Conservation (phyloP, 2,113 vertebrate genomes). For the Microcebus jonahi region DNA sequence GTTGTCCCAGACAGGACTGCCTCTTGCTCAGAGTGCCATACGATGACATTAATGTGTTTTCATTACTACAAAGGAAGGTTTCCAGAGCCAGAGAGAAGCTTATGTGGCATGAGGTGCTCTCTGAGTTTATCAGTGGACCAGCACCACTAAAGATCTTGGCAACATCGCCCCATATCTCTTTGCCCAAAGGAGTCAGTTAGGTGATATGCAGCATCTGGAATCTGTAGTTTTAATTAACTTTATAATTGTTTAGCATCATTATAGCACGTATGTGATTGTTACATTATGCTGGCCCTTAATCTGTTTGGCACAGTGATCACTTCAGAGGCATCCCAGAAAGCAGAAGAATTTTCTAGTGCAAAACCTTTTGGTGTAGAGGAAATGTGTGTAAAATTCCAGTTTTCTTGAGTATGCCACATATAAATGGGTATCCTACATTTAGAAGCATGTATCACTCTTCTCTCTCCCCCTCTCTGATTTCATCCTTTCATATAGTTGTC, state of each 20-base stretch:
- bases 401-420: neutral
- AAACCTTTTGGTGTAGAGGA: neutral
- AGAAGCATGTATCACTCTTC: neutral
- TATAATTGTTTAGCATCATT: constrained; percentile 83
- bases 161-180: constrained; percentile 71
- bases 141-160: constrained; percentile 81
- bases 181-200: constrained; percentile 83
- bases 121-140: constrained; percentile 73
- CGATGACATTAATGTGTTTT: constrained; percentile 52
- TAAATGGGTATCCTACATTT: fast-evolving
- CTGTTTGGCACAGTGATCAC: constrained; percentile 75
- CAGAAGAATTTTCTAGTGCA: constrained; percentile 6
- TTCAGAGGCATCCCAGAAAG: constrained; percentile 69
- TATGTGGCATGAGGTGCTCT: constrained; percentile 28
- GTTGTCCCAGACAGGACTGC: constrained; percentile 62
- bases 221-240: constrained; percentile 87
- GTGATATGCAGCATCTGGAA: constrained; percentile 87
- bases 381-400: neutral
- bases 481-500: constrained; percentile 89
- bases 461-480: neutral
- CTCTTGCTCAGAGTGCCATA: constrained; percentile 54
- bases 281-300: constrained; percentile 77
- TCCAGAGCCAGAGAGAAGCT: constrained; percentile 76
- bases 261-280: constrained; percentile 81
- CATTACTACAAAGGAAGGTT: constrained; percentile 69